Evolutionary conservation across 2,113 vertebrate genomes (phyloP).

Genomic region (Melanerpes formicivorus): DNA sequence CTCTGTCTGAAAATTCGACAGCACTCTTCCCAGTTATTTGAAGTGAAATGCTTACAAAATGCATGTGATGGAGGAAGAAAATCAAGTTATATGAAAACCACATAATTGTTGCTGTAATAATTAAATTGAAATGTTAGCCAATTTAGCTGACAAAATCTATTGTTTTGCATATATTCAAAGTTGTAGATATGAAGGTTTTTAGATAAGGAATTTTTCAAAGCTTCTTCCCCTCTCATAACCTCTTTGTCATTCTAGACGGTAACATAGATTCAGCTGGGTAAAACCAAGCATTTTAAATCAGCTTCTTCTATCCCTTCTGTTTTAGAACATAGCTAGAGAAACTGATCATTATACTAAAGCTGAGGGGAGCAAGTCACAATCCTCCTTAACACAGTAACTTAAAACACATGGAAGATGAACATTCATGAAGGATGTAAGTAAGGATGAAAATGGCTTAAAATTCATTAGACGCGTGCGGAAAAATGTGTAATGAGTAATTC

Average conservation of each 20-base stretch:
- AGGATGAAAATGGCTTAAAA: not conserved
- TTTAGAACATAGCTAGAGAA: not conserved
- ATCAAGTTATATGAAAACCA: conserved; percentile 40
- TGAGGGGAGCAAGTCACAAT: not conserved
- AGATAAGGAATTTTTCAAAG: not conserved
- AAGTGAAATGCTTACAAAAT: conserved; percentile 50
- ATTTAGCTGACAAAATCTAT: conserved; percentile 6
- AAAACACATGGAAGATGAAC: not conserved
- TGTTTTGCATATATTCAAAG: not conserved
- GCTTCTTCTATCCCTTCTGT: not conserved
- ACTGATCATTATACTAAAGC: not conserved
- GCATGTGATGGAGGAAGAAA: conserved; percentile 4
- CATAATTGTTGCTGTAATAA: conserved; percentile 14
- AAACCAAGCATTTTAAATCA: not conserved
- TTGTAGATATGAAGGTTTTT: not conserved
- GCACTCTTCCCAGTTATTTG: conserved; percentile 30
- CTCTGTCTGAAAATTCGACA: conserved; percentile 62
- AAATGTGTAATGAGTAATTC: not conserved
- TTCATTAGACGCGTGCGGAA: not conserved
- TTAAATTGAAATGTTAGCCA: not conserved
- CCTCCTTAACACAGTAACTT: not conserved
- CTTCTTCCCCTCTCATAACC: not conserved
- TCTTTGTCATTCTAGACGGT: not conserved
- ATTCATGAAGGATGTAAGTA: not conserved
- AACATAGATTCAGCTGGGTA: not conserved